Evolutionary conservation across 1,140 invertebrate species (phyloP).

Genomic region (Drosophila bipectinata): DNA sequence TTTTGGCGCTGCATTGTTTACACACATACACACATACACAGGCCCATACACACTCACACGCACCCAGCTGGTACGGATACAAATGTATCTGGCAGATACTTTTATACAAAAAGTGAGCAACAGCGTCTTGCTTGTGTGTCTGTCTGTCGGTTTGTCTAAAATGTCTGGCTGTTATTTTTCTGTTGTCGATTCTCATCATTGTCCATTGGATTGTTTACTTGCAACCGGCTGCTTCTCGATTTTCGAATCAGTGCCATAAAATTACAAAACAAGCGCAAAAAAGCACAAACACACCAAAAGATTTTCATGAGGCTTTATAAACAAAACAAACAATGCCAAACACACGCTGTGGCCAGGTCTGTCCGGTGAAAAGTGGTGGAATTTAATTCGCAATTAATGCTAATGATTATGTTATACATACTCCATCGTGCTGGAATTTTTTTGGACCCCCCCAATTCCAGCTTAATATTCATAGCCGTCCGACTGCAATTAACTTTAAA

Average conservation of each 20-base stretch:
- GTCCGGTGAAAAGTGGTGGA: slow-evolving; percentile 17
- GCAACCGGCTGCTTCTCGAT: slow-evolving; percentile 41
- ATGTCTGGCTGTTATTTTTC: slow-evolving; percentile 41
- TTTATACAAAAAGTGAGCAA: slow-evolving; percentile 49
- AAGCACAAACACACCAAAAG: slow-evolving; percentile 14
- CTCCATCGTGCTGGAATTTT: slow-evolving; percentile 6
- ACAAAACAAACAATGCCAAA: slow-evolving; percentile 69
- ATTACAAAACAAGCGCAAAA: slow-evolving; percentile 60
- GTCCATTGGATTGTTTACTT: slow-evolving; percentile 60
- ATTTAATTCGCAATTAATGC: slow-evolving; percentile 59
- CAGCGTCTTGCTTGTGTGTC: slow-evolving; percentile 38
- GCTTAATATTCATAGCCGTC: slow-evolving; percentile 26
- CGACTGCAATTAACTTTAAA: slow-evolving; percentile 21
- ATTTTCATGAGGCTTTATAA: slow-evolving; percentile 71
- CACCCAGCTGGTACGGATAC: slow-evolving; percentile 21
- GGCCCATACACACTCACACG: slow-evolving; percentile 18
- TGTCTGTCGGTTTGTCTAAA: slow-evolving; percentile 24
- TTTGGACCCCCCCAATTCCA: neutral
- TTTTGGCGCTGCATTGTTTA: slow-evolving; percentile 78
- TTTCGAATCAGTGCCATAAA: slow-evolving; percentile 54
- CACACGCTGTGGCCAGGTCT: slow-evolving; percentile 36
- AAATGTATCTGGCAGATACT: slow-evolving; percentile 34
- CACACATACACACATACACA: slow-evolving; percentile 38
- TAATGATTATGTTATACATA: slow-evolving; percentile 57
- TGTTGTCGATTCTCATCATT: slow-evolving; percentile 58